Percentiles rank a stretch among this genome's conserved stretches.
Conservation (phyloP, 2,113 vertebrate genomes). For the Cyanistes caeruleus region DNA sequence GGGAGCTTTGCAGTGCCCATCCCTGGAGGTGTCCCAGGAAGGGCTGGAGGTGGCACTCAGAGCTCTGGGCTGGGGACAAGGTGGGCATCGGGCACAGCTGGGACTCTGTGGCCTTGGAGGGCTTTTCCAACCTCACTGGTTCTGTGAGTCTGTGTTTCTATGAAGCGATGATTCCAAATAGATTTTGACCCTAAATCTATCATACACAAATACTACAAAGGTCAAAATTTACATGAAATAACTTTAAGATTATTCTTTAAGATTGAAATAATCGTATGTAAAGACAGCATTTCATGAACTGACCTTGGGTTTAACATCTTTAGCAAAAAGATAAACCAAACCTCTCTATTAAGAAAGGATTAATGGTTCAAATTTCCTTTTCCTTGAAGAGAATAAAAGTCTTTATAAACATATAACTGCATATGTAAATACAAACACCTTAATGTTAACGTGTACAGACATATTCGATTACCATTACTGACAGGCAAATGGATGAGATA, state of each 20-base stretch:
- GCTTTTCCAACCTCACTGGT: accelerated
- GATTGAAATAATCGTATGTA: neutral
- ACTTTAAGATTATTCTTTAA: neutral
- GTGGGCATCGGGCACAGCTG: neutral
- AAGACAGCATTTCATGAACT: neutral
- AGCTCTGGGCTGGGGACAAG: neutral
- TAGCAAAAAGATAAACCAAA: neutral
- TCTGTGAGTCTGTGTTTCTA: neutral
- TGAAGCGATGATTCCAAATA: neutral
- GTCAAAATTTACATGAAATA: neutral
- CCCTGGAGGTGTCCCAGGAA: neutral
- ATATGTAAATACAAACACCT: neutral
- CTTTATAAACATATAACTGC: neutral
- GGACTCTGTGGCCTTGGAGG: accelerated
- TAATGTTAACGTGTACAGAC: neutral
- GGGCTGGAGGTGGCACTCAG: neutral
- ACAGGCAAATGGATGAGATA: neutral
- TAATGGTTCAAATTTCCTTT: neutral
- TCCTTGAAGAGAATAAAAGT: neutral
- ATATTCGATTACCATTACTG: neutral
- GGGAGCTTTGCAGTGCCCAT: neutral
- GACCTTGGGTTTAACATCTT: neutral
- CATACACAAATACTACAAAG: neutral
- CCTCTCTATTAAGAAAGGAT: neutral
- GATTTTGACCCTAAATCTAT: neutral